phyloP scores from a whole-genome alignment of 2,113 vertebrate species.

The Oxygymnocypris stewartii region DNA sequence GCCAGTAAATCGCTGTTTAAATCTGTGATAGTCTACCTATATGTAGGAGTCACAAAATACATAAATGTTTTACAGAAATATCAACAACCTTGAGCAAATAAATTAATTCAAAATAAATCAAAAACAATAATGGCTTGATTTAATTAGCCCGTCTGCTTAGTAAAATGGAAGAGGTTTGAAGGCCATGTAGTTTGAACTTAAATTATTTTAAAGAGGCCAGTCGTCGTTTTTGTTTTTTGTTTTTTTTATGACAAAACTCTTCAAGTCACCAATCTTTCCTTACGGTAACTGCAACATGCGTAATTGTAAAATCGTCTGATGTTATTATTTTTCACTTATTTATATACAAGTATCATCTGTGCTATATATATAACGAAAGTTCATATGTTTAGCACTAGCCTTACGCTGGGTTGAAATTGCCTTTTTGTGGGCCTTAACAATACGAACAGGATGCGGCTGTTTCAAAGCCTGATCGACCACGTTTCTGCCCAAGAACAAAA shows the following conservation, averaged over 20 bases:
- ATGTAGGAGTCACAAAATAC: neutral
- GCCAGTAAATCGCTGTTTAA: neutral
- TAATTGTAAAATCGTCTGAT: neutral
- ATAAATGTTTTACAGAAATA: neutral
- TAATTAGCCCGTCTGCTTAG: neutral
- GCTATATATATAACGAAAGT: conserved; percentile 42
- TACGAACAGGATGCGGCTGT: conserved; percentile 84
- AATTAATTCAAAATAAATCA: neutral
- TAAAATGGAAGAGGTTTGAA: neutral
- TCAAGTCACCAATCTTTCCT: neutral
- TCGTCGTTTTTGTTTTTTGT: neutral
- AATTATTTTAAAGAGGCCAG: neutral
- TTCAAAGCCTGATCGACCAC: conserved; percentile 83
- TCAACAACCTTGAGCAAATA: neutral
- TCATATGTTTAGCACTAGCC: conserved; percentile 70
- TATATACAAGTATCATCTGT: neutral
- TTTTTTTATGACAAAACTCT: neutral
- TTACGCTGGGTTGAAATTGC: conserved; percentile 72
- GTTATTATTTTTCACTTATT: neutral
- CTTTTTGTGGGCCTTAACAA: conserved; percentile 82
- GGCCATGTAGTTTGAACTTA: neutral
- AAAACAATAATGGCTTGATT: neutral
- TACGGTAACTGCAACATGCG: neutral
- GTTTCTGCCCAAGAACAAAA: conserved; percentile 85
- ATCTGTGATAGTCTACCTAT: neutral